These are phyloP conservation scores for Cetoscarus ocellatus DNA, from an alignment of 2,797 vertebrate species.

Conservation along the genomic window DNA sequence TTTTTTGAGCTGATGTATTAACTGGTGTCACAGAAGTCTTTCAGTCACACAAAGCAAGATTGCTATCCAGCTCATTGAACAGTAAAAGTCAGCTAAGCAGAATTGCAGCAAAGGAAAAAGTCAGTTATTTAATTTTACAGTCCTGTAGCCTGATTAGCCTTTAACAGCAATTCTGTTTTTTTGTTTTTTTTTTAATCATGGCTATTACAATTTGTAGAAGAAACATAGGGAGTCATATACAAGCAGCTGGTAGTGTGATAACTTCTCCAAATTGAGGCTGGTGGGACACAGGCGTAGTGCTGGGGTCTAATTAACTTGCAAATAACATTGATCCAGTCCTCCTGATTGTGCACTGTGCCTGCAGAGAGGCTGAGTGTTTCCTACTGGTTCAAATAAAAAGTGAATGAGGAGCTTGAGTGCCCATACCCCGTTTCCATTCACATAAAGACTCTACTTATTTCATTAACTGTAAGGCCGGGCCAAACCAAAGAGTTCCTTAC, in stretches of 20 bases:
- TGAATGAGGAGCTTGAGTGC: not conserved
- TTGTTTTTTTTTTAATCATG: not conserved
- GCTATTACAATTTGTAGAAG: not conserved
- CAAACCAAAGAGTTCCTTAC: too few relatives aligned
- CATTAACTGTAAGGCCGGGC: too few relatives aligned
- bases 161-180: slow-evolving; percentile 16
- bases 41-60: slow-evolving; percentile 59
- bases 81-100: slow-evolving; percentile 60
- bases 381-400: not conserved
- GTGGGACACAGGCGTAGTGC: not conserved
- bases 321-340: not conserved
- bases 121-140: slow-evolving; percentile 48
- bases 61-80: slow-evolving; percentile 59
- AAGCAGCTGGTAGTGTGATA: not conserved
- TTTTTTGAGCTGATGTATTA: slow-evolving; percentile 44
- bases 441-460: not conserved
- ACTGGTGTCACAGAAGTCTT: slow-evolving; percentile 44
- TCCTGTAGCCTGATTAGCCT: slow-evolving; percentile 33
- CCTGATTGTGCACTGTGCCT: not conserved
- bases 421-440: not conserved
- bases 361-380: not conserved
- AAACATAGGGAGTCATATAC: not conserved
- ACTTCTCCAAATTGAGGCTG: not conserved
- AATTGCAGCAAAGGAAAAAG: slow-evolving; percentile 44
- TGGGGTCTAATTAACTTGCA: not conserved